A percentile compares a stretch with the other conserved stretches of the same genome.
These are phyloP conservation scores for Oopsacas minuta DNA, from an alignment of 37 sponge, comb jelly and placozoan genomes.

Conservation along the genomic window DNA sequence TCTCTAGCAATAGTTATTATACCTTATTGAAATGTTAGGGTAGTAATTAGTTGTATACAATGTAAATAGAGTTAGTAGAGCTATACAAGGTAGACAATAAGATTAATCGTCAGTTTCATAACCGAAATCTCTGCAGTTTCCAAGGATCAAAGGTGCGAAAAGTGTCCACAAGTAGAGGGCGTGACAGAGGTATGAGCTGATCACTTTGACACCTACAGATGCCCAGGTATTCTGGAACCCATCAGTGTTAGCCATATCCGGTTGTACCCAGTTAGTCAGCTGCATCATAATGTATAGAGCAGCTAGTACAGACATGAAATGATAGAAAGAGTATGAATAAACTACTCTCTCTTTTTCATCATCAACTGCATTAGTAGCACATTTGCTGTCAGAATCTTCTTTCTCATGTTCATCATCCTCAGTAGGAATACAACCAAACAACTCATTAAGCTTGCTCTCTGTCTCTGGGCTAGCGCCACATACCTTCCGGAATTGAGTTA, in stretches of 20 bases:
- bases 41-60: too few relatives aligned
- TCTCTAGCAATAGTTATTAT: too few relatives aligned
- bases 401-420: conserved; percentile 38
- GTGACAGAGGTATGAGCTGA: conserved; percentile 52
- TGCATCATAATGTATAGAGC: conserved; percentile 88
- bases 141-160: conserved; percentile 64
- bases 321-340: conserved; percentile 97
- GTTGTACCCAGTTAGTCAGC: conserved; percentile 76
- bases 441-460: conserved; percentile 6
- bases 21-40: too few relatives aligned
- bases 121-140: conserved; percentile 57
- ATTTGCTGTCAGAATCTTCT: neutral
- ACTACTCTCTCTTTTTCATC: conserved; percentile 80
- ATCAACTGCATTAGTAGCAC: conserved; percentile 30
- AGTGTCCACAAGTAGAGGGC: conserved; percentile 76
- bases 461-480: neutral
- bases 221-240: conserved; percentile 67
- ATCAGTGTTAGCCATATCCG: conserved; percentile 22
- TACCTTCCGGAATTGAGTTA: conserved; percentile 3
- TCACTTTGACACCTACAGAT: conserved; percentile 71
- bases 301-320: conserved; percentile 79
- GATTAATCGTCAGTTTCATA: conserved; percentile 35
- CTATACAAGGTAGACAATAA: too few relatives aligned
- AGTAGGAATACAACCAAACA: conserved; percentile 4
- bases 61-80: too few relatives aligned